phyloP scores from a whole-genome alignment of 2,113 vertebrate genomes.

The Rhagologus leucostigma region DNA sequence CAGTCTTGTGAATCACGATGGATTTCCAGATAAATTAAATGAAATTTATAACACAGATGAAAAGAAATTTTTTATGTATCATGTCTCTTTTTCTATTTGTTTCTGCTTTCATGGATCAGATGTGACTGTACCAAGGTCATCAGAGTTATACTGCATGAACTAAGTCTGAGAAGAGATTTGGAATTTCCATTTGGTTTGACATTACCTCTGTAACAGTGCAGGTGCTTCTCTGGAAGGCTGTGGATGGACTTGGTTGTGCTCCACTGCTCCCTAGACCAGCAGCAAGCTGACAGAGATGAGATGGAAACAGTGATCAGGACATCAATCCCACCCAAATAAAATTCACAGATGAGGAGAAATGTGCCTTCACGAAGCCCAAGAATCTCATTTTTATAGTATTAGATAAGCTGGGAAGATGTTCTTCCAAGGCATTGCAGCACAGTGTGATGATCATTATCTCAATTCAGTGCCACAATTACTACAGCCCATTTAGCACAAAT shows the following conservation, averaged over 20 bases:
- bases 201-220: background rate
- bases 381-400: background rate
- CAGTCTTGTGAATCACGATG: background rate
- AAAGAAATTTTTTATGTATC: background rate
- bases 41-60: background rate
- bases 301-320: background rate
- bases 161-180: background rate
- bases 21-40: background rate
- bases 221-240: background rate
- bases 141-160: background rate
- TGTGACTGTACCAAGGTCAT: background rate
- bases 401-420: background rate
- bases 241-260: background rate
- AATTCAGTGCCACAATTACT: conserved; percentile 16
- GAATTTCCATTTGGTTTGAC: background rate
- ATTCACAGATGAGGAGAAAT: background rate
- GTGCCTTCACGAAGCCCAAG: background rate
- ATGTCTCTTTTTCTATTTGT: background rate
- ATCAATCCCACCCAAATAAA: background rate
- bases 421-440: background rate
- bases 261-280: background rate
- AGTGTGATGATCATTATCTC: conserved; percentile 3
- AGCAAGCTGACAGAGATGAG: background rate
- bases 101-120: background rate
- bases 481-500: conserved; percentile 36